Evolutionary conservation across 1,140 invertebrate species (phyloP).

Genomic region (Drosophila orosa): DNA sequence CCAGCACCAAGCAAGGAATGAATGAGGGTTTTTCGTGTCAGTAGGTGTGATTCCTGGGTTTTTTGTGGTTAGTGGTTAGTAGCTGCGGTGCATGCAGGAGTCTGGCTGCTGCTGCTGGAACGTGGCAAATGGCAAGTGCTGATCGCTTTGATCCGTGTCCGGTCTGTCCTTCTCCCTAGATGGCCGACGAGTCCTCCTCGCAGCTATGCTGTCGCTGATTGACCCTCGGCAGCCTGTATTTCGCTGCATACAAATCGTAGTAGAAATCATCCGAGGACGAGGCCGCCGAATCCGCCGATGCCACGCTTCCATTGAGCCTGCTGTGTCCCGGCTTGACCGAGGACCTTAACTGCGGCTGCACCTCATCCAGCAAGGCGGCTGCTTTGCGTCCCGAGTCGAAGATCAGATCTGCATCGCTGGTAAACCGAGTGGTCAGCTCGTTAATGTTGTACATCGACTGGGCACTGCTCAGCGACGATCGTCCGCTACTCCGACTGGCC

Average conservation of each 20-base stretch:
- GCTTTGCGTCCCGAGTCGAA: slow-evolving; percentile 70
- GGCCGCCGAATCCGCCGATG: slow-evolving; percentile 36
- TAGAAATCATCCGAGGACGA: slow-evolving; percentile 62
- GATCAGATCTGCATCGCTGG: slow-evolving; percentile 68
- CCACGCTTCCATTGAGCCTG: slow-evolving; percentile 31
- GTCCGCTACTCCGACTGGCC: slow-evolving; percentile 66
- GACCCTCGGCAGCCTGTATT: slow-evolving; percentile 63
- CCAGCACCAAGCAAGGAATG: slow-evolving; percentile 43
- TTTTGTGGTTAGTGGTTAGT: slow-evolving; percentile 22
- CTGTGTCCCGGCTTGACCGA: slow-evolving; percentile 61
- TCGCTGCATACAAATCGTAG: slow-evolving; percentile 63
- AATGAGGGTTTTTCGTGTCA: slow-evolving; percentile 19
- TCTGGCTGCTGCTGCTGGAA: slow-evolving; percentile 9
- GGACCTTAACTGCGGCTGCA: slow-evolving; percentile 66
- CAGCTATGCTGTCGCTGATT: slow-evolving; percentile 62
- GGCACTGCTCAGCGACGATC: slow-evolving; percentile 72
- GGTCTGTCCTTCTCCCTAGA: slow-evolving; percentile 14
- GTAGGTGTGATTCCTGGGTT: slow-evolving; percentile 24
- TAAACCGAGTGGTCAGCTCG: slow-evolving; percentile 61
- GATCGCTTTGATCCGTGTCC: slow-evolving; percentile 9
- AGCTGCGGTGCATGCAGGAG: slow-evolving; percentile 24
- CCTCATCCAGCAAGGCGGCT: slow-evolving; percentile 71
- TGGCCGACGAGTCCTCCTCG: slow-evolving; percentile 59
- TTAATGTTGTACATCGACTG: slow-evolving; percentile 78
- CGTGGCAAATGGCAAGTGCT: slow-evolving; percentile 36